These are phyloP conservation scores for Xenopus petersii DNA, from an alignment of 2,797 vertebrate genomes.

Conservation along the genomic window DNA sequence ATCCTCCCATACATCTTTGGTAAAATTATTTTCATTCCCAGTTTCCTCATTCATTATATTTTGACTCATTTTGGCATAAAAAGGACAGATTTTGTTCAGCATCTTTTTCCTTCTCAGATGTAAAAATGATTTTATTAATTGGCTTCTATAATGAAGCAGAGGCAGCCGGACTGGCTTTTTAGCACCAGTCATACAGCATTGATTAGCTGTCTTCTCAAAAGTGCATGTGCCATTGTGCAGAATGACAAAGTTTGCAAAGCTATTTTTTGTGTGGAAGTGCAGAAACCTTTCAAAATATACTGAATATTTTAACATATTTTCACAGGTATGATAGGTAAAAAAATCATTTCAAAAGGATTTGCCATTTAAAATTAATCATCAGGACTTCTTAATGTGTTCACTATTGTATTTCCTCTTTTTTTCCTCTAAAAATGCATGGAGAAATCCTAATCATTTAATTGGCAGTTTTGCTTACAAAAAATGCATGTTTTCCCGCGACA, in stretches of 20 bases:
- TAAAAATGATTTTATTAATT: background rate
- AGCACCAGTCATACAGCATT: conserved; percentile 2
- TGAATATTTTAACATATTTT: background rate
- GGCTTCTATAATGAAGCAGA: conserved; percentile 1
- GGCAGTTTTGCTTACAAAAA: no score
- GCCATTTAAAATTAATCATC: no score
- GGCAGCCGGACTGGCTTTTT: background rate
- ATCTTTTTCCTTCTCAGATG: background rate
- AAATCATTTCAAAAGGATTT: no score
- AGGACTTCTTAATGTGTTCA: background rate
- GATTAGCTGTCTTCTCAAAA: conserved; percentile 3
- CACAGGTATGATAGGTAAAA: background rate
- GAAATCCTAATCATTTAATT: no score
- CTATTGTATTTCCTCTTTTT: background rate
- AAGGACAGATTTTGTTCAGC: background rate
- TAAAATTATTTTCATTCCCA: background rate
- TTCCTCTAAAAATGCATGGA: no score
- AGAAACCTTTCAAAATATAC: conserved; percentile 3
- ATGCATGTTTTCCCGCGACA: no score
- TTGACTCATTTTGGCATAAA: background rate
- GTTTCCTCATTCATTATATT: background rate
- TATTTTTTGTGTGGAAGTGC: background rate
- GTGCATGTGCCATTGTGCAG: conserved; percentile 1
- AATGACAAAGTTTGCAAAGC: conserved; percentile 2
- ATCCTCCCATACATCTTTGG: background rate